Evolutionary conservation across 2,797 vertebrate genomes (phyloP).

Genomic region (Buphagus erythrorhynchus): DNA sequence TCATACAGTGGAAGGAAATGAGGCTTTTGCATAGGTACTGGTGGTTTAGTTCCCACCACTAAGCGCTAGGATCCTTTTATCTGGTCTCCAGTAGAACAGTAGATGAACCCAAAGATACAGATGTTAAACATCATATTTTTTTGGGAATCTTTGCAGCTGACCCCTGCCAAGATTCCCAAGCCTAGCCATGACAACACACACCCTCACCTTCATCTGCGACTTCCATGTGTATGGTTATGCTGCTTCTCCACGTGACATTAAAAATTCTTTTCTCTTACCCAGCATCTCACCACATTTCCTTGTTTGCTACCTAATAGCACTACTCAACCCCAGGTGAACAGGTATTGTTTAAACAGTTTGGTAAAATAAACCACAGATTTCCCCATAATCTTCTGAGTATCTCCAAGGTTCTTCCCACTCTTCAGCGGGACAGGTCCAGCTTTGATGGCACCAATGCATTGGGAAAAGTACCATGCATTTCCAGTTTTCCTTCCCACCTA

Average conservation of each 20-base stretch:
- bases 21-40: not conserved
- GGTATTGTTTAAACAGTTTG: not conserved
- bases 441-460: not conserved
- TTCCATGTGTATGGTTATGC: accelerated
- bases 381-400: not conserved
- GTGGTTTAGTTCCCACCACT: not conserved
- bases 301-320: not conserved
- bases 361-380: not conserved
- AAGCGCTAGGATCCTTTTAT: not conserved
- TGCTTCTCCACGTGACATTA: not conserved
- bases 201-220: not conserved
- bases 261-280: not conserved
- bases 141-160: not conserved
- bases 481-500: not conserved
- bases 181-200: not conserved
- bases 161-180: not conserved
- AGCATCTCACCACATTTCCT: not conserved
- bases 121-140: not conserved
- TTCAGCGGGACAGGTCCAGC: not conserved
- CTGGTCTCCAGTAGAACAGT: not conserved
- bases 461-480: not conserved
- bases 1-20: not conserved
- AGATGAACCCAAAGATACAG: not conserved
- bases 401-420: not conserved
- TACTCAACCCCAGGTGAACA: not conserved